Evolutionary conservation across 1,140 invertebrate genomes (phyloP), one percentile per base, ranked within the genome.

Genomic region (Triops longicaudatus): DNA sequence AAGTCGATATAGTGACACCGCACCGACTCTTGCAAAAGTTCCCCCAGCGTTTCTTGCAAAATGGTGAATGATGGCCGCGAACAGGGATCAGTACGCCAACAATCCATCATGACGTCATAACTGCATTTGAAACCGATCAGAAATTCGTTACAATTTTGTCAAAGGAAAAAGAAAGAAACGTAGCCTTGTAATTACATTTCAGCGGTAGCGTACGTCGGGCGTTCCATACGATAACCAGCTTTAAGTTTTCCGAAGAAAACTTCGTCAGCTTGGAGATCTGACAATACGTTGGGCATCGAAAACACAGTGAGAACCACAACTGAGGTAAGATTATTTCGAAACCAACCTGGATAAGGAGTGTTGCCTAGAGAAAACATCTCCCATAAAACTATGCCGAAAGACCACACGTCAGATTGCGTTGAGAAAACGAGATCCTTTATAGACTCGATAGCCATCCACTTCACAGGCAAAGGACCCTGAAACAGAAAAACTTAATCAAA

Each of bases 1-100:
- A 96, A 82, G 78, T 93, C 92, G 12, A 95, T 87, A 82, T 95
- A 96, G 82, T 93, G 90, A 92, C 94, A 83, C 4, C 89, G 90
- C 0, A 93, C 90, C 82, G 90, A 92, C 76, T 93, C 91, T 81
- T 95, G 91, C 27, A 97, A 85, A 81, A 95, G 88, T 28, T 87
- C 85, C 27, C 93, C 94, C 71, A 97, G 88, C 12, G 85, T 87
- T 71, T 91, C 87, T 27, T 91, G 90, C 44, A 97, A 85, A 79
- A 90, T 87, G 7, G 88, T 86, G 82, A 97, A 97, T 37, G 89
- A 87, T 0, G 96, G 95, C 77, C 95, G 84, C 12, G 88, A 82
- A 0, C 88, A 87, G 0, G 95, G 93, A 79, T 92, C 91, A 2
- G 89, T 87, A 73, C 90, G 86, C 95, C 95, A 98, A 81, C 94